These are phyloP conservation scores for Accipiter cooperii DNA, from an alignment of 2,113 vertebrate species.

Conservation along the genomic window DNA sequence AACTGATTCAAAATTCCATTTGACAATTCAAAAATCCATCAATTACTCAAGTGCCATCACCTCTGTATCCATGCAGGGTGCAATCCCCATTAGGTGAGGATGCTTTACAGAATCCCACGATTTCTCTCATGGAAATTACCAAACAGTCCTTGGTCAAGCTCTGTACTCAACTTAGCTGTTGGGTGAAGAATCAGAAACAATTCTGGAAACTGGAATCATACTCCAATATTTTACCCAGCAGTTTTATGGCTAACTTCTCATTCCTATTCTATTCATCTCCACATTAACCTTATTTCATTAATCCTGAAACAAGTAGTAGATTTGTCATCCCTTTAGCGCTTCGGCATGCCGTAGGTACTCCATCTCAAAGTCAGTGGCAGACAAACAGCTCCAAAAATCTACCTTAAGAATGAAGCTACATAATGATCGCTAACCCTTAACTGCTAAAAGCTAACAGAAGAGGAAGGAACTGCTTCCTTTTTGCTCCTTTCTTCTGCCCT, in stretches of 20 bases:
- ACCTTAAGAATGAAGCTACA: neutral
- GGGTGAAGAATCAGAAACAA: neutral
- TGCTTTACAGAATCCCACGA: neutral
- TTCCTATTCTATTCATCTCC: neutral
- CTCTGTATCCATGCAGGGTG: neutral
- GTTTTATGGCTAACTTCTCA: neutral
- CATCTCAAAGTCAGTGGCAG: neutral
- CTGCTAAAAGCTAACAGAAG: neutral
- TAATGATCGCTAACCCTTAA: neutral
- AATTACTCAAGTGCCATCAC: neutral
- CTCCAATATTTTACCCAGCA: neutral
- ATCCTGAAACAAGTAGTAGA: neutral
- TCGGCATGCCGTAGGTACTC: neutral
- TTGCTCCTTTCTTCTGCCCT: neutral
- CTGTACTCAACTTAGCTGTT: neutral
- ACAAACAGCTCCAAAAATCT: neutral
- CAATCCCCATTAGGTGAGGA: neutral
- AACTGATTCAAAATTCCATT: neutral
- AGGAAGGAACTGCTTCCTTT: neutral
- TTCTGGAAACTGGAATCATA: neutral
- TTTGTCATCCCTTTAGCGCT: neutral
- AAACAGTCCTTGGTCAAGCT: neutral
- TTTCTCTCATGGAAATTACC: neutral
- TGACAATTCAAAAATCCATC: neutral
- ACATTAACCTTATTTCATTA: neutral